Base-by-base conservation (phyloP, 2,888 invertebrate genomes). In the Eudasyphora cyanicolor region DNA sequence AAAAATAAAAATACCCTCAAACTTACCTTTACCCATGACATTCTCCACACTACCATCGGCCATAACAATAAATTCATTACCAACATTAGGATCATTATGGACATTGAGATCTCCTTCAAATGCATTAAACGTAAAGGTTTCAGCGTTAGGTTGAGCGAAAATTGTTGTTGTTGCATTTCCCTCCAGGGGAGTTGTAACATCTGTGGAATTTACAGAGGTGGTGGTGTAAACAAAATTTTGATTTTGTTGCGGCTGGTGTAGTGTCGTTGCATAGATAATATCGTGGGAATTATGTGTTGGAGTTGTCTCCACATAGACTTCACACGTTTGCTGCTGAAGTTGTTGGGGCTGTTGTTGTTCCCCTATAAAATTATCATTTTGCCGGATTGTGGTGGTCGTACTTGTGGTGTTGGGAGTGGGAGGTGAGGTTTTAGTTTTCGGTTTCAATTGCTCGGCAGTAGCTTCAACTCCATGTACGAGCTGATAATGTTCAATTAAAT, bases 31-130 rank as follows among this genome's bases (percentile, higher is more conserved):
- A 24, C 85, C 87, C 67, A 88, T 86, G 2, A 90, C 86, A 84
- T 89, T 89, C 76, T 90, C 88, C 49, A 90, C 85, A 0, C 87
- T 87, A 3, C 91, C 91, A 85, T 90, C 90, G 1, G 89, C 86
- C 87, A 89, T 85, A 10, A 90, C 89, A 32, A 90, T 79, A 84
- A 87, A 90, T 75, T 90, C 90, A 19, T 89, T 88, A 24, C 89
- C 89, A 3, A 90, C 85, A 82, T 85, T 89, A 24, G 89, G 42
- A 76, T 89, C 82, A 7, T 69, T 85, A 17, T 67, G 49, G 10
- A 82, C 38, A 78, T 64, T 85, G 3, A 79, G 69, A 45, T 80
- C 67, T 12, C 60, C 62, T 14, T 69, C 76, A 10, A 60, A n/a
- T 0, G 57, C n/a, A 49, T 27, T 64, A 60, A 78, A 83, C 8